phyloP scores from a whole-genome alignment of 2,888 invertebrate species.

The Himalopsyche kuldschensis region DNA sequence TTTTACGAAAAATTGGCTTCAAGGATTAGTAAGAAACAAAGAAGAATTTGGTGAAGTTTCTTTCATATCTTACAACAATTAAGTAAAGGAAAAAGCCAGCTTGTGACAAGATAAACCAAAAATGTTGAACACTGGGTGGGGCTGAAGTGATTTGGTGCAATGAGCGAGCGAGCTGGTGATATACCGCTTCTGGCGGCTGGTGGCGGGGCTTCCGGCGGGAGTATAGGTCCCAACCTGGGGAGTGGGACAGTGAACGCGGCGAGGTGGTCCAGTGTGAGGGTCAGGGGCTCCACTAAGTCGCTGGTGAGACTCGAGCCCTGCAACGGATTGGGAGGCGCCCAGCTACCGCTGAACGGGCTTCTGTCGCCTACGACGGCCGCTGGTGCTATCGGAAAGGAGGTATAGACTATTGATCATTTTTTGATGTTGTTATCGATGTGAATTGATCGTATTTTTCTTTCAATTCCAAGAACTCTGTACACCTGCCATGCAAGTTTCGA shows the following conservation, averaged over 20 bases:
- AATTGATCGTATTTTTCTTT: background rate
- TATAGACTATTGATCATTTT: slow-evolving; percentile 42
- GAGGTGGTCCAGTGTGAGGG: slow-evolving; percentile 67
- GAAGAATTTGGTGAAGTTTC: background rate
- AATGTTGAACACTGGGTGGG: background rate
- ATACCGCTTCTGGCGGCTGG: slow-evolving; percentile 51
- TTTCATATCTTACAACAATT: no score
- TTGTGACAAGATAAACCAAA: background rate
- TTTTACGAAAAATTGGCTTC: background rate
- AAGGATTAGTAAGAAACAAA: background rate
- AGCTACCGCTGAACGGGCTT: slow-evolving; percentile 54
- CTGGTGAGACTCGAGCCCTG: slow-evolving; percentile 67
- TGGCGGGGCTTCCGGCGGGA: slow-evolving; percentile 47
- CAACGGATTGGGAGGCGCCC: slow-evolving; percentile 53
- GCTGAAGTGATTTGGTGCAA: background rate
- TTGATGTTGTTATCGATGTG: background rate
- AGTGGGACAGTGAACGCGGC: slow-evolving; percentile 54
- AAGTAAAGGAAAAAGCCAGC: no score
- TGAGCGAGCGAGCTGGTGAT: slow-evolving; percentile 55
- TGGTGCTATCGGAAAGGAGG: slow-evolving; percentile 61
- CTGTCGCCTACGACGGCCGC: slow-evolving; percentile 42
- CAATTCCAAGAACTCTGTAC: no score
- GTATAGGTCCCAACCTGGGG: slow-evolving; percentile 50
- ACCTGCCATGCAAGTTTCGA: no score
- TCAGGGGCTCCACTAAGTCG: slow-evolving; percentile 65